These are phyloP conservation scores for Axis porcinus DNA, from an alignment of 2,113 vertebrate genomes.

Conservation along the genomic window DNA sequence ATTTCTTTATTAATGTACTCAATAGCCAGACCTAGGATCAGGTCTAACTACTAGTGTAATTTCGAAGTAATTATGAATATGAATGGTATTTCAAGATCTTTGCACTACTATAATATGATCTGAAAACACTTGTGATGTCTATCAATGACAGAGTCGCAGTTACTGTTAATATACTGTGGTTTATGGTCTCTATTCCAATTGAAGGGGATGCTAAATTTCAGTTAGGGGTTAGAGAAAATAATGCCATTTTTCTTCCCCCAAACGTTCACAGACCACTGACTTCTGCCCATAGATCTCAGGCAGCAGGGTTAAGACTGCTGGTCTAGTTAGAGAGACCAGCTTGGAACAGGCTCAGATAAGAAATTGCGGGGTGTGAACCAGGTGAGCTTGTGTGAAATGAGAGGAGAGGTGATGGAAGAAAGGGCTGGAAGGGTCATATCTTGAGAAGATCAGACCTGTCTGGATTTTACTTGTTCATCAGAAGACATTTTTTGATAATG, in stretches of 20 bases:
- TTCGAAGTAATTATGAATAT: background rate
- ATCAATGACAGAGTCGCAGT: background rate
- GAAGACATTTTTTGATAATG: background rate
- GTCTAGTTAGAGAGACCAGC: background rate
- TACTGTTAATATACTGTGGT: background rate
- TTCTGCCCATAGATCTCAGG: background rate
- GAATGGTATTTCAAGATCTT: background rate
- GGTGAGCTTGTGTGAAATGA: background rate
- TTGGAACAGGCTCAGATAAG: background rate
- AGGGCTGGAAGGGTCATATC: too few species aligned
- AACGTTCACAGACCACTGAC: background rate
- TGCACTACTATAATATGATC: background rate
- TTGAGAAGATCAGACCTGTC: background rate
- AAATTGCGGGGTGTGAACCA: rapidly evolving
- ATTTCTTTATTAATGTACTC: background rate
- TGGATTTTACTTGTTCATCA: background rate
- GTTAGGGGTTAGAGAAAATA: background rate
- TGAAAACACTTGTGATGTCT: background rate
- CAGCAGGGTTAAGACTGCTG: background rate
- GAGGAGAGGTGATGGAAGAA: rapidly evolving
- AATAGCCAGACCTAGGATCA: background rate
- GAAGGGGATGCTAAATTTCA: background rate
- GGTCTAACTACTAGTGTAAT: background rate
- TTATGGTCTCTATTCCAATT: background rate
- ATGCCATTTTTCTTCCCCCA: rapidly evolving